phyloP scores from a whole-genome alignment of 1,140 invertebrate species.

The Hycleus phaleratus region DNA sequence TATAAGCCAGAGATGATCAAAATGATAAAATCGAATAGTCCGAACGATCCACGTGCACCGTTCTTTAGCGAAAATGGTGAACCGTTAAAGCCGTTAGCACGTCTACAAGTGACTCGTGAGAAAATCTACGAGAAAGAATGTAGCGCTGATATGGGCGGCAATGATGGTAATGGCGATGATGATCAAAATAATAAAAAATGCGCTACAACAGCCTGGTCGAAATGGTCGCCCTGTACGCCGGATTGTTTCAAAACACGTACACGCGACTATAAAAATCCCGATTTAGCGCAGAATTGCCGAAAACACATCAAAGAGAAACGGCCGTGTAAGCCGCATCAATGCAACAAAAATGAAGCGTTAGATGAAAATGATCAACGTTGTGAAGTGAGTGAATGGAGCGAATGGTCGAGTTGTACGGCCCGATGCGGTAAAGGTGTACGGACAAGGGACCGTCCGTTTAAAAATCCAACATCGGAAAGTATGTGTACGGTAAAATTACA shows the following conservation, averaged over 20 bases:
- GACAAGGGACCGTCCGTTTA: neutral
- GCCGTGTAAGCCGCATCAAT: neutral
- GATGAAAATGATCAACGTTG: neutral
- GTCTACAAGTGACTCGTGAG: conserved; percentile 68
- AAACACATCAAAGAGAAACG: neutral
- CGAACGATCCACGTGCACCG: conserved; percentile 76
- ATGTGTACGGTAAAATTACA: neutral
- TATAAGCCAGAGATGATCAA: conserved; percentile 73
- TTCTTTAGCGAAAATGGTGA: conserved; percentile 77
- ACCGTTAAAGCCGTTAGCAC: conserved; percentile 86
- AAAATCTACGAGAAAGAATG: conserved; percentile 82
- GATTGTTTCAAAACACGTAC: conserved; percentile 36
- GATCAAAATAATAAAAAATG: conserved; percentile 4
- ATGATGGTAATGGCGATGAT: conserved; percentile 27
- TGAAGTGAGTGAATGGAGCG: neutral
- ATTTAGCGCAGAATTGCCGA: conserved; percentile 5
- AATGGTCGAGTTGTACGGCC: neutral
- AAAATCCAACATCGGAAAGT: neutral
- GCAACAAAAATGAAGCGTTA: neutral
- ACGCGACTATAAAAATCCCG: conserved; percentile 4
- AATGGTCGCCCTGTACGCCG: conserved; percentile 56
- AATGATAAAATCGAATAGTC: conserved; percentile 69
- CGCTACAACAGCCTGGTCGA: conserved; percentile 44
- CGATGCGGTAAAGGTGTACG: neutral
- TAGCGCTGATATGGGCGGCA: conserved; percentile 19